Evolutionary conservation across 2,113 vertebrate species (phyloP).

Genomic region (Cyprinodon brontotheroides): DNA sequence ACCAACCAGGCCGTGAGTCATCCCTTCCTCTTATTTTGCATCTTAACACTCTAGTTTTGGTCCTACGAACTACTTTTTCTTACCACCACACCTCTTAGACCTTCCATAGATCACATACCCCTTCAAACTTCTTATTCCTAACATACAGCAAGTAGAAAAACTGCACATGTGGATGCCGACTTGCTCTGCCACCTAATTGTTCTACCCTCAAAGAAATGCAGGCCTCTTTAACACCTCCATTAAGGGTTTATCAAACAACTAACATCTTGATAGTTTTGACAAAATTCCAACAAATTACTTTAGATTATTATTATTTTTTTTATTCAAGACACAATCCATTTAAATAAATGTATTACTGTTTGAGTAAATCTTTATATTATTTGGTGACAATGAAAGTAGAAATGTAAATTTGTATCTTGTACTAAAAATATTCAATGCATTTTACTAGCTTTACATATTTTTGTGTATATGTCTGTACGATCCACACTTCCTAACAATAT

Average conservation of each 20-base stretch:
- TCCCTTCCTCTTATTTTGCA: conserved; percentile 60
- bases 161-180: neutral
- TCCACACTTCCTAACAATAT: too few relatives aligned
- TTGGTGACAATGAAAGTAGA: neutral
- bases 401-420: neutral
- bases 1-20: conserved; percentile 70
- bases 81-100: conserved; percentile 19
- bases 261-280: neutral
- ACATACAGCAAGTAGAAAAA: conserved; percentile 32
- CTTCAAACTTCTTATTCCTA: conserved; percentile 15
- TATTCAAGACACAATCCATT: neutral
- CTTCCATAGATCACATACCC: conserved; percentile 14
- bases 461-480: neutral
- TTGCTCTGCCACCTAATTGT: neutral
- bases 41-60: conserved; percentile 26
- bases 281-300: neutral
- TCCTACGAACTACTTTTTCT: conserved; percentile 24
- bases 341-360: neutral
- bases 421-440: neutral
- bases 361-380: neutral
- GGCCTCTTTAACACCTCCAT: neutral
- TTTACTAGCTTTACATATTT: neutral
- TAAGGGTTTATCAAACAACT: neutral
- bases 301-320: neutral
- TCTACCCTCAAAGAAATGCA: neutral